Evolutionary conservation across 2,797 vertebrate genomes (phyloP).

Genomic region (Ficedula albicollis): DNA sequence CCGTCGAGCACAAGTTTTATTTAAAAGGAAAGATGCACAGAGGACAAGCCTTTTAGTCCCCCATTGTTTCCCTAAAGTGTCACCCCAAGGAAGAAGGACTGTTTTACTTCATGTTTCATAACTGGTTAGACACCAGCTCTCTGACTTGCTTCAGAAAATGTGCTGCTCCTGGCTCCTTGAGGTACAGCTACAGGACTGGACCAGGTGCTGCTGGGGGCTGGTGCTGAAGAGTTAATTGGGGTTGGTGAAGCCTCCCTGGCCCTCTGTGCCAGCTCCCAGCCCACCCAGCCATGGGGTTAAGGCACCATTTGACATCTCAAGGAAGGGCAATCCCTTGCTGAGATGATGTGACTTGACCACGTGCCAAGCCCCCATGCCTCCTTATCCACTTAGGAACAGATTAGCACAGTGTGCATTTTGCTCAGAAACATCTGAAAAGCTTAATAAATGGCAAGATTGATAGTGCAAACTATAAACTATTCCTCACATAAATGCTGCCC

Average conservation of each 20-base stretch:
- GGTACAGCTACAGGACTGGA: neutral
- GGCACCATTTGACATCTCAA: neutral
- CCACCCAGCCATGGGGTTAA: neutral
- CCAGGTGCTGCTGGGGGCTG: neutral
- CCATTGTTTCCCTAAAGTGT: neutral
- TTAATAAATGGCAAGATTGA: constrained; percentile 2
- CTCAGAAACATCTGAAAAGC: constrained; percentile 17
- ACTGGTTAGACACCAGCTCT: neutral
- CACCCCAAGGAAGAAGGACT: neutral
- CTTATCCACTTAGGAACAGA: constrained; percentile 3
- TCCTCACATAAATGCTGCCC: neutral
- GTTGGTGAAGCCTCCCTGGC: neutral
- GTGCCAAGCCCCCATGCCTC: neutral
- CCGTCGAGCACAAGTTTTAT: neutral
- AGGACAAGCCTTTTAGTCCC: neutral
- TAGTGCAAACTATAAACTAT: neutral
- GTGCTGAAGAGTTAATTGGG: neutral
- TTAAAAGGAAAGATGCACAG: neutral
- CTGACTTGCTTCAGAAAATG: neutral
- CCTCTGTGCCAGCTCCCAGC: neutral
- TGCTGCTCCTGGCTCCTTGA: neutral
- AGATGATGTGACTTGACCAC: neutral
- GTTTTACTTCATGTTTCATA: neutral
- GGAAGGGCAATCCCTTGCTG: neutral
- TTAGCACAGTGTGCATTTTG: neutral